Percentiles rank a stretch among this genome's conserved stretches.
Evolutionary conservation across 2,797 vertebrate species (phyloP).

Genomic region (Notamacropus eugenii): DNA sequence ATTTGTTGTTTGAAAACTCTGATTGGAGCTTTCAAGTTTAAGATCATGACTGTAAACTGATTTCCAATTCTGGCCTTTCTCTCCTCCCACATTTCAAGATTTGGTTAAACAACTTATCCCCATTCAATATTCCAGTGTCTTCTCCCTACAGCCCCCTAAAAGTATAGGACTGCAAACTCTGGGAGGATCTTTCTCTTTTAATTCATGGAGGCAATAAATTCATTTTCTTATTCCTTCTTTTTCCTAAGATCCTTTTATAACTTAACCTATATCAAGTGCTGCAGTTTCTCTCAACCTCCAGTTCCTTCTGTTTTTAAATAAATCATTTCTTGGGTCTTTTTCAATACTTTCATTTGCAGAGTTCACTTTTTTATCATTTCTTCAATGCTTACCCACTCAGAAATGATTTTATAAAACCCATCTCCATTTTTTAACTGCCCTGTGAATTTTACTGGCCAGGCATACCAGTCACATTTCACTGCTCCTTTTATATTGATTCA

Average conservation of each 20-base stretch:
- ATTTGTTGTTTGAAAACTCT: not conserved
- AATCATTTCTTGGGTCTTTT: not conserved
- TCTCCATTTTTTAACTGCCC: not conserved
- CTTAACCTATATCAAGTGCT: not conserved
- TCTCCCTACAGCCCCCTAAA: not conserved
- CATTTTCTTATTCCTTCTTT: not conserved
- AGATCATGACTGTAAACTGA: conserved; percentile 8
- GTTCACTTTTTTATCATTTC: conserved; percentile 45
- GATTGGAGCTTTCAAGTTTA: not conserved
- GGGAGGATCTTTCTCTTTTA: not conserved
- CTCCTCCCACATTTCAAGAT: not conserved
- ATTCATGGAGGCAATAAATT: not conserved
- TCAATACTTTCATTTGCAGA: conserved; percentile 20
- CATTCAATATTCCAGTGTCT: not conserved
- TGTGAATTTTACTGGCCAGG: conserved; percentile 6
- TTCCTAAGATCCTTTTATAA: not conserved
- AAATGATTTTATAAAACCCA: conserved; percentile 23
- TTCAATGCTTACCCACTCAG: conserved; percentile 11
- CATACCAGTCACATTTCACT: not conserved
- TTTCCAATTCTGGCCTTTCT: not conserved
- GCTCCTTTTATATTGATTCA: not conserved
- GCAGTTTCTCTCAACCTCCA: conserved; percentile 11
- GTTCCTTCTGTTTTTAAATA: conserved; percentile 17
- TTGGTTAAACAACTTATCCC: not conserved
- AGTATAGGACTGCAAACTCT: not conserved